phyloP scores from a whole-genome alignment of 2,113 vertebrate species.

The Odontophorus gujanensis region DNA sequence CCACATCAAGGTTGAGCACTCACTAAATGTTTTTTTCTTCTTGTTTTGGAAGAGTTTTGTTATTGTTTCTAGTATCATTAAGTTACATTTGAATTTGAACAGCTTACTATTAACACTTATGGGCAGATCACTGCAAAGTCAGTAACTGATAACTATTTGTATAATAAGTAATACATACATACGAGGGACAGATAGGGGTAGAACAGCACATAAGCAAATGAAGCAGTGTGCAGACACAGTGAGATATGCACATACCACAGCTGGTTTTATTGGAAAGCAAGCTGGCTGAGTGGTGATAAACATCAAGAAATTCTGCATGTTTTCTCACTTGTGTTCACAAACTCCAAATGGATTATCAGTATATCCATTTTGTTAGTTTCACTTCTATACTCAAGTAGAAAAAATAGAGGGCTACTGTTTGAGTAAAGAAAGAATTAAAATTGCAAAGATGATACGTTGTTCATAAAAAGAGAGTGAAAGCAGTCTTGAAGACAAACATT shows the following conservation, averaged over 20 bases:
- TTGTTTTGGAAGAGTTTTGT: background rate
- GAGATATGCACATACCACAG: background rate
- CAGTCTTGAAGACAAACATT: background rate
- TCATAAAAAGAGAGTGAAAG: background rate
- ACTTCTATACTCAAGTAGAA: background rate
- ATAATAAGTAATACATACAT: background rate
- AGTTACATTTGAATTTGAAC: background rate
- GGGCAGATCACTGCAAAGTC: background rate
- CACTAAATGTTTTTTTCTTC: background rate
- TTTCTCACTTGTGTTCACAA: background rate
- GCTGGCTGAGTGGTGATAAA: background rate
- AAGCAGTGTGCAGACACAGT: accelerated
- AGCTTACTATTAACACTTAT: background rate
- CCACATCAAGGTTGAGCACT: background rate
- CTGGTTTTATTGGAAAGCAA: background rate
- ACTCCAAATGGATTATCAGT: background rate
- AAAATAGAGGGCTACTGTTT: background rate
- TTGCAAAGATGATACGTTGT: background rate
- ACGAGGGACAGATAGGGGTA: background rate
- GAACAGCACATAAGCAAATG: background rate
- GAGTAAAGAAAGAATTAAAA: background rate
- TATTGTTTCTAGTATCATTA: background rate
- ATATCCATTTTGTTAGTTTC: background rate
- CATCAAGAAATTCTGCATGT: background rate
- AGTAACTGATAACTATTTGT: background rate